These are phyloP conservation scores for Saxicola maurus DNA, from an alignment of 2,797 vertebrate genomes.

Conservation along the genomic window DNA sequence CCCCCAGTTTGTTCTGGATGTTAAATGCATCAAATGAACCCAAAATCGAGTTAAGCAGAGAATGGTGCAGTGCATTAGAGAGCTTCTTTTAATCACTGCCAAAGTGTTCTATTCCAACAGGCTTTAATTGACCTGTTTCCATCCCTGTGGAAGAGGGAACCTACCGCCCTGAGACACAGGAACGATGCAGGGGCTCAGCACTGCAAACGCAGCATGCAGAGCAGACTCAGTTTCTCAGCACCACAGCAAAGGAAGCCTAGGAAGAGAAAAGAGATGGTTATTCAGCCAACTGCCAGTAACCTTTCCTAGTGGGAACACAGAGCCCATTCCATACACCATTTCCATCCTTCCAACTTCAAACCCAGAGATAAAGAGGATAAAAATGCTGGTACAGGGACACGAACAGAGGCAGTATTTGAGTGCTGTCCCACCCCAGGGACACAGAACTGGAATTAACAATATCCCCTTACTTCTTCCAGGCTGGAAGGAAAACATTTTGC, in stretches of 20 bases:
- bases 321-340: background rate
- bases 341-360: background rate
- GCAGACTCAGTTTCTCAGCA: background rate
- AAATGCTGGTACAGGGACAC: background rate
- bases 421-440: background rate
- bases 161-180: rapidly evolving
- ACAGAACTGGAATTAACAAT: background rate
- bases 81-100: background rate
- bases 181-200: rapidly evolving
- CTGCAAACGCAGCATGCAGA: rapidly evolving
- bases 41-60: background rate
- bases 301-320: background rate
- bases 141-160: background rate
- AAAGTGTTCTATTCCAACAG: rapidly evolving
- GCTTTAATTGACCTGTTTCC: background rate
- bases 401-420: background rate
- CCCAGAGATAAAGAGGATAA: background rate
- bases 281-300: background rate
- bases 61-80: rapidly evolving
- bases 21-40: background rate
- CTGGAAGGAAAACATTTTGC: background rate
- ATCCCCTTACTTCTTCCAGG: background rate
- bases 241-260: background rate
- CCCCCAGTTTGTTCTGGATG: background rate
- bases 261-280: background rate